Evolutionary conservation across 2,113 vertebrate species (phyloP).

Genomic region (Sigmodon hispidus): DNA sequence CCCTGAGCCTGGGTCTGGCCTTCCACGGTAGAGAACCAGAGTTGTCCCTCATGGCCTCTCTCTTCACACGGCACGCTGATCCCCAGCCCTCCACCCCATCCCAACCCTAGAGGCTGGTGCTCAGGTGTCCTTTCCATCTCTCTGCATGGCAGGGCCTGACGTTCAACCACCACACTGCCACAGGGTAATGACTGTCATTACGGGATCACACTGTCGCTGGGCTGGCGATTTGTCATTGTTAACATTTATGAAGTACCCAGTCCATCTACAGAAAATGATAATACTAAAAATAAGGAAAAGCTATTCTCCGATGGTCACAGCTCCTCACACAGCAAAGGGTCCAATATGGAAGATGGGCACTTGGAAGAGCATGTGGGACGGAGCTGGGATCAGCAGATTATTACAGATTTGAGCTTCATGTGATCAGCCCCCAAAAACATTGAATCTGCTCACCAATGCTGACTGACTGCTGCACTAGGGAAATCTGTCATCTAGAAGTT

Average conservation of each 20-base stretch:
- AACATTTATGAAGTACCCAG: slow-evolving; percentile 11
- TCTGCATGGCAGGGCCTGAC: rapidly evolving
- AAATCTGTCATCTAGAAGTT: not conserved
- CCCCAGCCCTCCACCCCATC: not conserved
- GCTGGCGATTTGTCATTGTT: slow-evolving; percentile 55
- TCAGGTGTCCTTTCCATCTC: rapidly evolving
- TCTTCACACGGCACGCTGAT: not conserved
- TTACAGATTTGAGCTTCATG: not conserved
- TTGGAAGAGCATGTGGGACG: rapidly evolving
- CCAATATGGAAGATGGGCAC: rapidly evolving
- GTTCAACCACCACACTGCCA: not conserved
- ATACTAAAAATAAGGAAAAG: not conserved
- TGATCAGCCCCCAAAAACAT: rapidly evolving
- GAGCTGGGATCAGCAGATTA: not conserved
- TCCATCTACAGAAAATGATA: slow-evolving; percentile 56
- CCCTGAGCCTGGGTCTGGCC: not conserved
- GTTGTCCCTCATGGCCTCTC: not conserved
- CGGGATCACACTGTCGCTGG: not conserved
- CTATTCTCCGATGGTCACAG: not conserved
- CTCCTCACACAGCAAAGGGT: rapidly evolving
- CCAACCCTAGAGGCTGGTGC: not conserved
- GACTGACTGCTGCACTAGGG: rapidly evolving
- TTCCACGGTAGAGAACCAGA: not conserved
- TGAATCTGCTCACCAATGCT: rapidly evolving
- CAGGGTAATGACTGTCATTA: slow-evolving; percentile 43